A percentile compares a stretch with the other conserved stretches of the same genome.
Conservation (phyloP, 2,888 invertebrate species). For the Leucophenga maculata region DNA sequence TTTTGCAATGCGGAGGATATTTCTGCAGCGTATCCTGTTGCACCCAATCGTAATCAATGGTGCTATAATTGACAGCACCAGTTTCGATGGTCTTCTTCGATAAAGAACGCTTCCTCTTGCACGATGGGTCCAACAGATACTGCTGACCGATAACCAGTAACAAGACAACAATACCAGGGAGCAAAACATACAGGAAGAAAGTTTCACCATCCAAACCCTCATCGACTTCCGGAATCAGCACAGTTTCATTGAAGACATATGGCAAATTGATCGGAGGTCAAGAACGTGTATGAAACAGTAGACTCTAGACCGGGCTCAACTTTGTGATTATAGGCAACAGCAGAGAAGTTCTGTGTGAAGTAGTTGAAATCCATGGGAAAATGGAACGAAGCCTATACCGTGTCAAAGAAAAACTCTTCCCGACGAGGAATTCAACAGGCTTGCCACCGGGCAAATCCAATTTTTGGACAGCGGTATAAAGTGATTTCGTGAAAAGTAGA, state of each 20-base stretch:
- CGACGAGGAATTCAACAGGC: slow-evolving; percentile 94
- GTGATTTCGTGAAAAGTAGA: slow-evolving; percentile 89
- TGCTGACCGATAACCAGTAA: slow-evolving; percentile 91
- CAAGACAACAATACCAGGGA: slow-evolving; percentile 91
- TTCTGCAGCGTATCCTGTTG: slow-evolving; percentile 92
- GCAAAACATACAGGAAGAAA: slow-evolving; percentile 96
- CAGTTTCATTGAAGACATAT: slow-evolving; percentile 97
- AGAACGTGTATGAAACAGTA: slow-evolving; percentile 94
- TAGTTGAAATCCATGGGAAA: slow-evolving; percentile 99
- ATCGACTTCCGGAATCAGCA: slow-evolving; percentile 95
- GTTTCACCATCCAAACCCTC: slow-evolving; percentile 98
- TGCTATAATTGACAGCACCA: slow-evolving; percentile 89
- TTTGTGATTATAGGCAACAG: slow-evolving; percentile 87
- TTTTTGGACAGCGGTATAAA: slow-evolving; percentile 76
- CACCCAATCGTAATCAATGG: slow-evolving; percentile 99
- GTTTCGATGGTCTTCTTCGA: slow-evolving; percentile 85
- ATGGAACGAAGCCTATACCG: slow-evolving; percentile 96
- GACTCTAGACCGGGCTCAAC: slow-evolving; percentile 94
- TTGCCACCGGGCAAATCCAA: slow-evolving; percentile 85
- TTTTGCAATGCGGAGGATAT: slow-evolving; percentile 85
- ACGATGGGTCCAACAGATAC: slow-evolving; percentile 86
- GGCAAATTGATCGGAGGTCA: slow-evolving; percentile 96
- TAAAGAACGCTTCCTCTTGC: slow-evolving; percentile 77
- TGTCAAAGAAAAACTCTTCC: slow-evolving; percentile 91
- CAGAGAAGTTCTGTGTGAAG: slow-evolving; percentile 98